Percentiles rank a stretch among this genome's conserved stretches.
phyloP scores from a whole-genome alignment of 2,797 vertebrate genomes.

The Acrossocheilus wenchowensis region DNA sequence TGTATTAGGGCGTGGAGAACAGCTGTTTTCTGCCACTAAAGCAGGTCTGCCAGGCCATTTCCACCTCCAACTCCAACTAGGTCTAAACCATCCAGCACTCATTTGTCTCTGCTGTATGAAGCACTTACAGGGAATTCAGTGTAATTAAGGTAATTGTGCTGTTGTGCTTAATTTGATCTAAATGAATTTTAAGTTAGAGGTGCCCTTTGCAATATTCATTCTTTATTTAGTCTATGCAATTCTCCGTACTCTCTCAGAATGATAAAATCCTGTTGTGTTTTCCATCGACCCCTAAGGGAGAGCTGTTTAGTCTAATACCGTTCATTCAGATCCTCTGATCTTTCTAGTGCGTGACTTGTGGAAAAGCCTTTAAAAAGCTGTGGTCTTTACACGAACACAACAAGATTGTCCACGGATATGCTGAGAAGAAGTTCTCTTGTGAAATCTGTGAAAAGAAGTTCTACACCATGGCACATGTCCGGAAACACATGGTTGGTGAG shows the following conservation, averaged over 20 bases:
- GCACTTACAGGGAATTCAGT: constrained; percentile 1
- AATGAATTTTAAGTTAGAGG: constrained; percentile 10
- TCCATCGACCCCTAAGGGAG: constrained; percentile 8
- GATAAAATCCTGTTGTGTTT: constrained; percentile 12
- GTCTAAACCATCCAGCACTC: constrained; percentile 10
- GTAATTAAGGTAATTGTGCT: constrained; percentile 37
- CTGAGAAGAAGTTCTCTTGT: constrained; percentile 97
- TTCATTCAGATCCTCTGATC: constrained; percentile 27
- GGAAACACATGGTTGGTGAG: constrained; percentile 99
- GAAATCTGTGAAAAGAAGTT: constrained; percentile 99
- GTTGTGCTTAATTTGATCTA: constrained; percentile 11
- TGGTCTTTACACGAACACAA: constrained; percentile 98
- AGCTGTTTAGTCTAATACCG: not conserved
- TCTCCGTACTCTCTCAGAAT: not conserved
- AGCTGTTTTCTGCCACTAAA: constrained; percentile 63
- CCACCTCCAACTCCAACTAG: constrained; percentile 52
- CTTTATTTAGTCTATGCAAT: constrained; percentile 6
- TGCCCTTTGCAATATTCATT: constrained; percentile 26
- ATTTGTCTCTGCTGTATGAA: constrained; percentile 21
- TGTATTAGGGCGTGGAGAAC: constrained; percentile 55
- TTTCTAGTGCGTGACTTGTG: constrained; percentile 90
- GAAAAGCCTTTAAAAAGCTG: constrained; percentile 98
- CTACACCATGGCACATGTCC: constrained; percentile 98
- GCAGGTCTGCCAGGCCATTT: constrained; percentile 67
- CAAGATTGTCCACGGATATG: constrained; percentile 96